These are phyloP conservation scores for Nannobrachium achirus DNA, from an alignment of 2,113 vertebrate genomes.

Conservation along the genomic window DNA sequence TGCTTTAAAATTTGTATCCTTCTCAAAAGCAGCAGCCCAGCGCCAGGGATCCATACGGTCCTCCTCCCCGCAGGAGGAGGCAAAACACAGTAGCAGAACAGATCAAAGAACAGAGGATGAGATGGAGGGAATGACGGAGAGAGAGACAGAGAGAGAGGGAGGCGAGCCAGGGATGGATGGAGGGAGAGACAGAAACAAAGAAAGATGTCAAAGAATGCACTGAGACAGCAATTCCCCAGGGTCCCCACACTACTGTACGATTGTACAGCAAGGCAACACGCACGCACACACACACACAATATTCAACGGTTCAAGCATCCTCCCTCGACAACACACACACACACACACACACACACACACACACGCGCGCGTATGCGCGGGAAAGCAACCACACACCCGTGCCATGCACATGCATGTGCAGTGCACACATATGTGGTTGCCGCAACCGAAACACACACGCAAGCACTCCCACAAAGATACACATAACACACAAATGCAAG, in stretches of 20 bases:
- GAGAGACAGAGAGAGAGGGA: neutral
- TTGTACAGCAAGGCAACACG: constrained; percentile 11
- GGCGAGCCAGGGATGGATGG: neutral
- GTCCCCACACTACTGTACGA: constrained; percentile 27
- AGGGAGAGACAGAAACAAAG: constrained; percentile 18
- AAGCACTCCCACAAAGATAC: no score
- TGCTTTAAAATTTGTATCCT: constrained; percentile 36
- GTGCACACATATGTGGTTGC: no score
- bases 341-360: neutral
- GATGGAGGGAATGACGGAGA: neutral
- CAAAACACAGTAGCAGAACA: constrained; percentile 34
- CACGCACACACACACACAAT: constrained; percentile 9
- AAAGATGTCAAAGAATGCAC: constrained; percentile 48
- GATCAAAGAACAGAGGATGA: constrained; percentile 48
- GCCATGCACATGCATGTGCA: no score
- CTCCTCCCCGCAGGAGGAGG: constrained; percentile 37
- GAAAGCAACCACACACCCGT: no score
- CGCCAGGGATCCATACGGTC: constrained; percentile 17
- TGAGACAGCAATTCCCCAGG: constrained; percentile 42
- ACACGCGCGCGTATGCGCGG: neutral
- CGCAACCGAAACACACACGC: no score
- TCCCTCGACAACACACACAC: constrained; percentile 11
- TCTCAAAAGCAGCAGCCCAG: constrained; percentile 5
- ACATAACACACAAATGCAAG: no score
- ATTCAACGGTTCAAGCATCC: constrained; percentile 36